Evolutionary conservation across 2,888 invertebrate species (phyloP), one percentile per base, ranked within the genome.

Genomic region (Synergus umbraculus): DNA sequence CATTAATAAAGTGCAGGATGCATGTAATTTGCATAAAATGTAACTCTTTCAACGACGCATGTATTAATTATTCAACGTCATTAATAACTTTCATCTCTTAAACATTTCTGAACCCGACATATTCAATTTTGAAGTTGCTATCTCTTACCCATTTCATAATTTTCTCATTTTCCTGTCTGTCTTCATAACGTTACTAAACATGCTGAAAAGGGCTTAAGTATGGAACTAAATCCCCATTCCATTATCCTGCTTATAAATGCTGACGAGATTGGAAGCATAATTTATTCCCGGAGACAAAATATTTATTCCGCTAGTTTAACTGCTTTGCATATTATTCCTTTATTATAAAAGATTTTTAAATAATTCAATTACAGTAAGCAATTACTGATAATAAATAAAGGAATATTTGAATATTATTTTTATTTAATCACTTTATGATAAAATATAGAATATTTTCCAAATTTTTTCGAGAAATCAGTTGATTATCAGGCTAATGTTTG

Each of bases 161-260:
- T 5, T 64, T 64, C 12, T 64, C 7, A 64, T 29, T 64, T 22
- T 29, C 4, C 13, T 64, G 13, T 37, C 22, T 29, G 37, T 49
- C 15, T 49, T 49, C 49, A 15, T 49, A 64, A 63, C 63, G 13
- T 12, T 29, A 13, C 10, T 67, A 67, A 46, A 37, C 46, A 67
- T 18, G 15, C 18, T 46, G 5, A 46, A 46, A 46, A n/a, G 43
- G n/a, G 43, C 18, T 43, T 46, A 69, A 43, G 15, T 41, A 12
- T 41, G 9, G 8, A 15, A 37, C 5, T 43, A 29, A 76, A 60
- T 60, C 22, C 18, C 58, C 10, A 22, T 49, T 69, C 22, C 13
- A 69, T 69, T 69, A 69, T 69, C 15, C 15, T 29, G 9, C 49
- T 67, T 46, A 46, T 44, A 67, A 46, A 46, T 46, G 18, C 67